A percentile compares a stretch with the other conserved stretches of the same genome.
phyloP scores from a whole-genome alignment of 2,113 vertebrate species.

The Eulemur rufifrons region DNA sequence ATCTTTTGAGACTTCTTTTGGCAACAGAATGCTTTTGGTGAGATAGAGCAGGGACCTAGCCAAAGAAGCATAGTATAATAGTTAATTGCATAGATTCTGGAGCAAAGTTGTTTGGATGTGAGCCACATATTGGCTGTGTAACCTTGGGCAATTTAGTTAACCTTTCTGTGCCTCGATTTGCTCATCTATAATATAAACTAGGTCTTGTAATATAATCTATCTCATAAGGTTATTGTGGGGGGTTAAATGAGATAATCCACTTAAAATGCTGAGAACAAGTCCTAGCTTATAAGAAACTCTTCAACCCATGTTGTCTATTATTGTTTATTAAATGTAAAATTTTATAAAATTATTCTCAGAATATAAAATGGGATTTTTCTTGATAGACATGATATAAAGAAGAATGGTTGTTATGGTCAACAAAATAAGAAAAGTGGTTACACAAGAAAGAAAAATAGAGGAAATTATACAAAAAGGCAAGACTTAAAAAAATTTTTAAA shows the following conservation, averaged over 20 bases:
- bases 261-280: neutral
- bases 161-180: neutral
- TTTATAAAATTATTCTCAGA: neutral
- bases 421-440: neutral
- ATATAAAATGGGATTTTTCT: neutral
- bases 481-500: neutral
- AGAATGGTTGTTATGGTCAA: neutral
- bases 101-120: neutral
- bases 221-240: neutral
- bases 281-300: neutral
- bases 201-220: neutral
- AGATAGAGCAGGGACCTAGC: neutral
- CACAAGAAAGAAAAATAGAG: neutral
- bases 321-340: slow-evolving; percentile 21
- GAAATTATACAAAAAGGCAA: neutral
- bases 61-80: neutral
- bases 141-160: neutral
- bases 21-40: neutral
- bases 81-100: neutral
- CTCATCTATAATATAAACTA: neutral
- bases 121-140: neutral
- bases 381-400: slow-evolving; percentile 2
- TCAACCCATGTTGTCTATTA: neutral
- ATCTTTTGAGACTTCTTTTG: neutral
- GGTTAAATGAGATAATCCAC: neutral